Evolutionary conservation across 2,113 vertebrate species (phyloP).

Genomic region (Bubo blakistoni): DNA sequence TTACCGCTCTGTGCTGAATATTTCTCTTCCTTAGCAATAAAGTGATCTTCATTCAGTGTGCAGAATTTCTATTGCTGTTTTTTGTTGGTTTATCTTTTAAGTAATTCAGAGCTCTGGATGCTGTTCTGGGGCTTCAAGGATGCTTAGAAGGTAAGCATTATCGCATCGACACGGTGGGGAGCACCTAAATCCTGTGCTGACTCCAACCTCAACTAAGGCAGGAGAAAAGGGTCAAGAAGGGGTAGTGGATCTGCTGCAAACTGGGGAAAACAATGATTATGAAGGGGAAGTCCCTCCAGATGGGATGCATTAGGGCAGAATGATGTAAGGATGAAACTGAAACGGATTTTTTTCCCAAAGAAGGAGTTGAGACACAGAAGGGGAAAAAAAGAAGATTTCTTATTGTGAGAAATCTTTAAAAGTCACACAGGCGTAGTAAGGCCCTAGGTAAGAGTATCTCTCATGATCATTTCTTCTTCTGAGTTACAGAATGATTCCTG

Average conservation of each 20-base stretch:
- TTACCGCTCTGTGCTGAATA: not conserved
- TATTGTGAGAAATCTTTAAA: conserved; percentile 1
- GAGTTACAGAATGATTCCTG: not conserved
- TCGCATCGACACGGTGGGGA: rapidly evolving
- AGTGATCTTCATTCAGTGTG: not conserved
- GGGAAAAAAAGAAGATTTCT: not conserved
- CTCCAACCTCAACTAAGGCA: not conserved
- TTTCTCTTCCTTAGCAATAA: not conserved
- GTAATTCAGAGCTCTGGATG: not conserved
- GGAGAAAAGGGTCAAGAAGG: not conserved
- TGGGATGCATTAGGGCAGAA: conserved; percentile 40
- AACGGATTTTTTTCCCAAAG: conserved; percentile 55
- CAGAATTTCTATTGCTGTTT: not conserved
- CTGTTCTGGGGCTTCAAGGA: not conserved
- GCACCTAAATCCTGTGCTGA: not conserved
- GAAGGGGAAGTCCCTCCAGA: conserved; percentile 29
- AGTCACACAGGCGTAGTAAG: not conserved
- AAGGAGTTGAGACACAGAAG: conserved; percentile 11
- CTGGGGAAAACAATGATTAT: not conserved
- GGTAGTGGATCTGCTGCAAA: not conserved
- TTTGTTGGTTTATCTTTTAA: not conserved
- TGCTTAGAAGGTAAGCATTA: not conserved
- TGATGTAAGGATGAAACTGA: conserved; percentile 43
- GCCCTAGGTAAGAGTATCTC: not conserved
- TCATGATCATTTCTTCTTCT: not conserved